Base-by-base conservation (phyloP, 2,113 vertebrate genomes). In the Barbus barbus region DNA sequence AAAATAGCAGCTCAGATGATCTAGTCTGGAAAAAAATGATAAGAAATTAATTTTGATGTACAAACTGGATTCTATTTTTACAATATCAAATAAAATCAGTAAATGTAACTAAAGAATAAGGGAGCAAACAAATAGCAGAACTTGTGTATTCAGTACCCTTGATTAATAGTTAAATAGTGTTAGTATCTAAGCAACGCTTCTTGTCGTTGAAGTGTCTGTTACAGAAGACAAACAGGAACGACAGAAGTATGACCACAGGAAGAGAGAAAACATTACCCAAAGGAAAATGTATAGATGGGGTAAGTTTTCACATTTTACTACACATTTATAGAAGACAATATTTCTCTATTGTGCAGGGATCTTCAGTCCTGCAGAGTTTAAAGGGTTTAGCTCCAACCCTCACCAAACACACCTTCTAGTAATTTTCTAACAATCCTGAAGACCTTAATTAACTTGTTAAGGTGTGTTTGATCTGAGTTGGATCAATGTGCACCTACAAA, bases 181-280 rank as follows among this genome's bases (percentile, higher is more conserved):
- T 22, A 22, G 77, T 81, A 73, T 53, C 78, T 82, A 69, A 81
- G 86, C 78, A 82, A 79, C 73, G 22, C 63, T 67, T 84, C 18
- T 44, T 33, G 71, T 63, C 13, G 4, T 77, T 20, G 28, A 36
- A 60, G 61, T 86, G 84, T 83, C 61, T 56, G 5, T 72, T 73
- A 71, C 69, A 56, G 20, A 60, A 28, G 20, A 58, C 48, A 63
- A 78, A 60, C 41, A 75, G 7, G 81, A 87, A 13, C 2, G 56
- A 58, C 78, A 48, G 61, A 80, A 87, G 83, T 6, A 82, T 78
- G 33, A 53, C 78, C 74, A 33, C 18, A 58, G 77, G 89, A 85
- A 90, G 84, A 89, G 89, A 89, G 85, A 90, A 80, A 73, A 69
- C 74, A 75, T 83, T 82, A 51, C 53, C 65, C 71, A 82, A 65